Conservation (phyloP, 1,140 invertebrate genomes). For the Gonioctena quinquepunctata region DNA sequence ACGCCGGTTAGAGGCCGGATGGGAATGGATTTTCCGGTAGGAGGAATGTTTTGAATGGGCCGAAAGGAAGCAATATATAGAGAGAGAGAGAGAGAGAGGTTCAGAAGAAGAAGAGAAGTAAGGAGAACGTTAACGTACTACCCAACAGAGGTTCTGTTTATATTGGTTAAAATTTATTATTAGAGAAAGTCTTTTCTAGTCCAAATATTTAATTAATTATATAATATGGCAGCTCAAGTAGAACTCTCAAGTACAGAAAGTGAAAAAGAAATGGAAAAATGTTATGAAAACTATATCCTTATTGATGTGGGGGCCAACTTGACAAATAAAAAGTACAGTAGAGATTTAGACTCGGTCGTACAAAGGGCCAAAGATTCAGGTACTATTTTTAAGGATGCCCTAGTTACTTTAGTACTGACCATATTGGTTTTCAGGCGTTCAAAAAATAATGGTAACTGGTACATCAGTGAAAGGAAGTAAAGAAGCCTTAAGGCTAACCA, state of each 20-base stretch:
- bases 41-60: too few species aligned
- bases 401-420: too few species aligned
- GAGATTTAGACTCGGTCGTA: conserved; percentile 91
- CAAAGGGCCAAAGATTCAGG: conserved; percentile 91
- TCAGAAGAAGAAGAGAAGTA: too few species aligned
- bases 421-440: conserved; percentile 75
- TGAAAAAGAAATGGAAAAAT: conserved; percentile 60
- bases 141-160: too few species aligned
- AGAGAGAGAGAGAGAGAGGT: too few species aligned
- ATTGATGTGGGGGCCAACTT: conserved; percentile 94
- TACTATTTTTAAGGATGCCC: too few species aligned
- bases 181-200: too few species aligned
- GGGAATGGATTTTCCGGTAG: too few species aligned
- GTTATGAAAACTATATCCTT: conserved; percentile 87
- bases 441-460: conserved; percentile 93
- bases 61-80: too few species aligned
- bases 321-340: conserved; percentile 91
- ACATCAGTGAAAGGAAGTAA: conserved; percentile 87
- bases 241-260: conserved; percentile 17
- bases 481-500: conserved; percentile 84
- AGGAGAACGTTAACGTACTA: too few species aligned
- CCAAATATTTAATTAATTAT: conserved; percentile 11
- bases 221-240: conserved; percentile 23
- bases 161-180: too few species aligned
- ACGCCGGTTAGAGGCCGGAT: too few species aligned